Evolutionary conservation across 2,797 vertebrate genomes (phyloP).

Genomic region (Hafferia zeledoni): DNA sequence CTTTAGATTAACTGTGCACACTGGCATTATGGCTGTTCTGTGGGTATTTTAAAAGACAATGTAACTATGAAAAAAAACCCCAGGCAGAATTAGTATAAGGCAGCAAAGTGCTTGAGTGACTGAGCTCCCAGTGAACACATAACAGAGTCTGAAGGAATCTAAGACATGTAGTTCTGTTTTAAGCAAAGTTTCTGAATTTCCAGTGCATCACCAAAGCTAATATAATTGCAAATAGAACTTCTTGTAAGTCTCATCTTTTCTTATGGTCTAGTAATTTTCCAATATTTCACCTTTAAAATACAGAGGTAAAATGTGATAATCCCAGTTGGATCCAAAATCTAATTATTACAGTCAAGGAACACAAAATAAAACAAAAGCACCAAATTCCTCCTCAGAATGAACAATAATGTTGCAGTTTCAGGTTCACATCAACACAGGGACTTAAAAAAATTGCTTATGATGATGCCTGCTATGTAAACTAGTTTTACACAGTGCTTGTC

Average conservation of each 20-base stretch:
- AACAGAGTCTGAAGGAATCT: background rate
- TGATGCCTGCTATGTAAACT: background rate
- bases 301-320: constrained; percentile 22
- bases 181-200: constrained; percentile 48
- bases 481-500: background rate
- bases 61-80: background rate
- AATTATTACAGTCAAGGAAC: constrained; percentile 38
- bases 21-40: background rate
- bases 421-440: background rate
- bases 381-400: background rate
- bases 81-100: constrained; percentile 30
- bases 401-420: background rate
- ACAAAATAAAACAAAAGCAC: background rate
- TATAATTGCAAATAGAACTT: constrained; percentile 23
- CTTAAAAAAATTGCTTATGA: background rate
- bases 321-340: background rate
- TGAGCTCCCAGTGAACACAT: constrained; percentile 11
- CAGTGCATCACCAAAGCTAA: constrained; percentile 2
- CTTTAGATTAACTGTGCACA: background rate
- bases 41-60: constrained; percentile 41
- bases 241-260: constrained; percentile 14
- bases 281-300: background rate
- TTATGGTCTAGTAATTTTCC: constrained; percentile 35
- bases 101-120: background rate
- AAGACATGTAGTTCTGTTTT: background rate